phyloP scores from a whole-genome alignment of 2,113 vertebrate genomes.

The Platichthys flesus region DNA sequence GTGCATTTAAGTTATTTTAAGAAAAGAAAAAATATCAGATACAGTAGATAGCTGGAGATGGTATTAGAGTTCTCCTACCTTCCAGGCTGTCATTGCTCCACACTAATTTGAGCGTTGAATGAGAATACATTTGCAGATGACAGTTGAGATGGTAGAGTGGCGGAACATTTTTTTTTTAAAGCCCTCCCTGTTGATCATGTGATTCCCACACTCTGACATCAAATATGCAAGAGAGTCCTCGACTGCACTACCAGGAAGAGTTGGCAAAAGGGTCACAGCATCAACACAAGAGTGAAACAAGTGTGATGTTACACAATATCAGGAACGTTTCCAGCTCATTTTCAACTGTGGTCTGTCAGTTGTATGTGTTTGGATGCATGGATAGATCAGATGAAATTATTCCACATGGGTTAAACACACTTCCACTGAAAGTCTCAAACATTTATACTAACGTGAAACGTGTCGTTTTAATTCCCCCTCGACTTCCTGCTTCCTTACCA shows the following conservation, averaged over 20 bases:
- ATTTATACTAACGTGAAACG: too few species aligned
- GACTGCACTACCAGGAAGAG: not conserved
- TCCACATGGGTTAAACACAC: too few species aligned
- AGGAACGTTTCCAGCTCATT: too few species aligned
- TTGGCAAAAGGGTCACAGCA: not conserved
- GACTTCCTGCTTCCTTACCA: constrained; percentile 28
- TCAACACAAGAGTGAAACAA: not conserved
- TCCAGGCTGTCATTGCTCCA: not conserved
- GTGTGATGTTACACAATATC: not conserved
- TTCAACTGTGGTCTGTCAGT: too few species aligned
- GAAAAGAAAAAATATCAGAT: not conserved
- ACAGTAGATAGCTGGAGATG: not conserved
- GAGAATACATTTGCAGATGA: not conserved
- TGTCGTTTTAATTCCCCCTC: not conserved
- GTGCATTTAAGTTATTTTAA: not conserved
- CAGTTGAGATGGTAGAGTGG: not conserved
- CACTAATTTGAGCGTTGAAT: not conserved
- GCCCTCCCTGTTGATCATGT: not conserved
- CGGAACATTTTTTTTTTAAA: not conserved
- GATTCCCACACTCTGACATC: not conserved
- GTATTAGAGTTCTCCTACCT: not conserved
- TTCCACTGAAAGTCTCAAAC: too few species aligned
- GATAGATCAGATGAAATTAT: too few species aligned
- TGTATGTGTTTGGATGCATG: too few species aligned
- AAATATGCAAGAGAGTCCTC: not conserved